Base-by-base conservation (phyloP, 2,797 vertebrate genomes). In the Pelobates cultripes region DNA sequence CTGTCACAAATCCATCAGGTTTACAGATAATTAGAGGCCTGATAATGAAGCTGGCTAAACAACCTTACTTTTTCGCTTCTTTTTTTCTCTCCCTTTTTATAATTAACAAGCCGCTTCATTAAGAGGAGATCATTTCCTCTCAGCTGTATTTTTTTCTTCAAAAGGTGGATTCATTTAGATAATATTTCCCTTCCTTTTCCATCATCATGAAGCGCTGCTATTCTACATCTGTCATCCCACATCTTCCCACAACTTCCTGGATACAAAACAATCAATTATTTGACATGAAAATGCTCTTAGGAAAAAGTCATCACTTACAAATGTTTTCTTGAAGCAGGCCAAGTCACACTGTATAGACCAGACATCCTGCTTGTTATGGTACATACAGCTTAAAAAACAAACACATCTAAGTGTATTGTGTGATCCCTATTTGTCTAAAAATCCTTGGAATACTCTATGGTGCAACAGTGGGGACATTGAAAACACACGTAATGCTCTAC, bases 1-100 rank as follows among this genome's bases (percentile, higher is more conserved):
- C 96, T 96, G 96, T 97, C 98, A 98, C 96, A 96, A 96, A 98
- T 97, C 96, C 96, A 96, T 98, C 97, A 99, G 96, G 95, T 96
- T 97, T 96, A 94, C 96, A 95, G 97, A 97, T 99, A 99, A 99
- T 99, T 99, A 97, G 97, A 95, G 95, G 94, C 94, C 90, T 93
- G 91, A 95, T 98, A 99, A 99, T 95, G 96, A 98, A 96, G 95
- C 96, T 94, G 92, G 96, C 93, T 94, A 94, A 96, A 96, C 91
- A 96, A 96, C 94, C 95, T 95, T 94, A 94, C 92, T 93, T 95
- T 95, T 94, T 94, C 85, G 7, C 42, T 41, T 57, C 69, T 77
- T 74, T 93, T 94, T 28, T 28, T 28, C 28, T 28, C 28, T 28
- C 28, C 28, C 28, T 28, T 51, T 51, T 51, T 92, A 96, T 96